Conservation (phyloP, 2,797 vertebrate species). For the Gymnothorax reevesii region DNA sequence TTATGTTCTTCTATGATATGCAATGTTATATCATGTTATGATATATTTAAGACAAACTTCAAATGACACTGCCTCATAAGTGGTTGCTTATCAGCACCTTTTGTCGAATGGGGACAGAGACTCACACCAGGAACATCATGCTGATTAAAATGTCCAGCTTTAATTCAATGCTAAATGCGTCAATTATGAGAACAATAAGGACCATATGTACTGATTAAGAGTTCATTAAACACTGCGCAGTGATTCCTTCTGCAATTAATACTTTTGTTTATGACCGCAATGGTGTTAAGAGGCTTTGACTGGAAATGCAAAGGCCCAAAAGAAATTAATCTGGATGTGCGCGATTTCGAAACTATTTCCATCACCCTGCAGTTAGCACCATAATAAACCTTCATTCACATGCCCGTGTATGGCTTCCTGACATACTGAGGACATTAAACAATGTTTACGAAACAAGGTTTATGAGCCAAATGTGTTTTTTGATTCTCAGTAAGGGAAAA, state of each 20-base stretch:
- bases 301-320: not conserved
- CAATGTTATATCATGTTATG: too few species aligned
- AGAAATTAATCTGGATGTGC: not conserved
- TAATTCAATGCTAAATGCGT: too few species aligned
- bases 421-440: not conserved
- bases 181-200: too few species aligned
- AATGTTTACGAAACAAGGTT: not conserved
- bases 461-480: not conserved
- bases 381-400: not conserved
- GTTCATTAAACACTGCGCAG: too few species aligned
- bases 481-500: not conserved
- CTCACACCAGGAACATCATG: not conserved
- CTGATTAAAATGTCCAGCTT: not conserved
- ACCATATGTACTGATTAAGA: too few species aligned
- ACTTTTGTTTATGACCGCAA: not conserved
- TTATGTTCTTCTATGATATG: too few species aligned
- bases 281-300: not conserved
- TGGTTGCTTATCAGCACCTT: not conserved
- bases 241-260: too few species aligned
- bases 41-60: not conserved
- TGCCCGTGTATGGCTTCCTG: not conserved
- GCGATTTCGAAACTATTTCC: too few species aligned
- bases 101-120: not conserved
- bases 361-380: not conserved
- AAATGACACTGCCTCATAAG: not conserved